Evolutionary conservation across 2,113 vertebrate species (phyloP), one percentile per base, ranked within the genome.

Genomic region (Centropus unirufus): DNA sequence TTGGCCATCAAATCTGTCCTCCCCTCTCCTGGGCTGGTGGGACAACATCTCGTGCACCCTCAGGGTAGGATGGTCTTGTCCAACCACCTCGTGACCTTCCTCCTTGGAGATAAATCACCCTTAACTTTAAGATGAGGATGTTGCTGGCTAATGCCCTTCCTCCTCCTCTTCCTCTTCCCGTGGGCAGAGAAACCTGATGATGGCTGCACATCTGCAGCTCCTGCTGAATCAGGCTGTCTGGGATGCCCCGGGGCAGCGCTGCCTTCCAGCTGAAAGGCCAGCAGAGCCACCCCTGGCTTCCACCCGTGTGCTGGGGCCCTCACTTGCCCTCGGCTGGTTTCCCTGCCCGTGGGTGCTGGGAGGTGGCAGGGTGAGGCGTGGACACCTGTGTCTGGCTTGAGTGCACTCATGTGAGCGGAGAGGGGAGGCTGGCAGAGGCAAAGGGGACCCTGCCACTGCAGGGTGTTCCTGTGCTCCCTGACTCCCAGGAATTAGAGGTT

Each of bases 181-280:
- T 5, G 2, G 20, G 68, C 89, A 80, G 72, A 83, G 72, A 40
- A 93, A 74, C 12, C 49, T 3, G 3, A 58, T 30, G 79, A 51
- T 86, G 89, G 32, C 51, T 66, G 89, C 72, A 30, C 68, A 72
- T 94, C 82, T 92, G 52, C 52, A 89, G 86, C 55, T 42, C 40
- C 58, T 80, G 83, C 90, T 84, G 84, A 51, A 62, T 80, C n/a
- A 32, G 73, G 77, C 91, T 74, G 76, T 6, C 39, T 5, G 90
- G 81, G 92, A 11, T 72, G 58, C 16, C 90, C 57, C 1, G 0
- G 57, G 66, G 61, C 72, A 23, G 8, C 2, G 2, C 74, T 42
- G 32, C 72, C 61, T n/a, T 32, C 39, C 89, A 81, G 46, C 73
- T 63, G 51, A 0, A 8, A 66, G 78, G 46, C 73, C 73, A 36